A percentile compares a stretch with the other conserved stretches of the same genome.
These are phyloP conservation scores for Metopolophium dirhodum DNA, from an alignment of 1,140 invertebrate genomes.

Conservation along the genomic window DNA sequence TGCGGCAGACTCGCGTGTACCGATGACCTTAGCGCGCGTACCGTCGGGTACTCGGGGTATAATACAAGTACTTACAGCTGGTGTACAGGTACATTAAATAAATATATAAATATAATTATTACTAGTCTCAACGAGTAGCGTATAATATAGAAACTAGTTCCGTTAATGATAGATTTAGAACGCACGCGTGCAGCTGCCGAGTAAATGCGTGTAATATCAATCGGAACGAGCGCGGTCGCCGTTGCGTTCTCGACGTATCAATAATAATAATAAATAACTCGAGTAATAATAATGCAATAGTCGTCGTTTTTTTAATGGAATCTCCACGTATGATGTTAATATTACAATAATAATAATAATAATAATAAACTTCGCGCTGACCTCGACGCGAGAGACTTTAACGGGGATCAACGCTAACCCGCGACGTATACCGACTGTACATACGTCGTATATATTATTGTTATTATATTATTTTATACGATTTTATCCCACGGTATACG, in stretches of 20 bases:
- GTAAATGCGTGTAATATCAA: not conserved
- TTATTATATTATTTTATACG: not conserved
- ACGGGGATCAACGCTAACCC: not conserved
- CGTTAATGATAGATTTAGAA: conserved; percentile 1
- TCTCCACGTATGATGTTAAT: not conserved
- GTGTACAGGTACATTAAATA: not conserved
- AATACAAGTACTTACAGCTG: not conserved
- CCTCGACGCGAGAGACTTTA: not conserved
- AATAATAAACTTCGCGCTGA: not conserved
- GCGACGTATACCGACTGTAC: not conserved
- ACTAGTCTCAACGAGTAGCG: not conserved
- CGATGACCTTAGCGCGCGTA: not conserved
- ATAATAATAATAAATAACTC: conserved; percentile 1
- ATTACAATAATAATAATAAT: not conserved
- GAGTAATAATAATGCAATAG: not conserved
- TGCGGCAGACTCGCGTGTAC: not conserved
- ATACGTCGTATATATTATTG: too few relatives aligned
- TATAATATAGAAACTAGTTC: conserved; percentile 2
- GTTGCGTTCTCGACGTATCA: not conserved
- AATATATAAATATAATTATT: not conserved
- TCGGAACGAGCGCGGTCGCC: not conserved
- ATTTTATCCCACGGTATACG: not conserved
- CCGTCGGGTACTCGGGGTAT: not conserved
- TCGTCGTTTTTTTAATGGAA: not conserved
- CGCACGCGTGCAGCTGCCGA: not conserved